Evolutionary conservation across 2,888 invertebrate species (phyloP).

Genomic region (Phengaris arion): DNA sequence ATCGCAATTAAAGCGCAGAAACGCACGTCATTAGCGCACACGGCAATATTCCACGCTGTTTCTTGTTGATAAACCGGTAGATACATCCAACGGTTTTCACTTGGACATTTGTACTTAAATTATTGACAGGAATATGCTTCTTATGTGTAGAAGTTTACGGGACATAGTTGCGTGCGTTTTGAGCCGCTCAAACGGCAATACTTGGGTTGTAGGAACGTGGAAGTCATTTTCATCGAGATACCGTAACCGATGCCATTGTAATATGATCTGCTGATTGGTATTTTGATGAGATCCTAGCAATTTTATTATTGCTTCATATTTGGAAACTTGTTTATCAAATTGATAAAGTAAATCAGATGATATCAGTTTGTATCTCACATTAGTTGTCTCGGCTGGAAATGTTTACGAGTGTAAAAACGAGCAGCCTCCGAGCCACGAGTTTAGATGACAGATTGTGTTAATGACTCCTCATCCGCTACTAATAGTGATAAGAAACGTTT

Average conservation of each 20-base stretch:
- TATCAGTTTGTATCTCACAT: slow-evolving; percentile 39
- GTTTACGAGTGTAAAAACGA: slow-evolving; percentile 40
- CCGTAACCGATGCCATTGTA: slow-evolving; percentile 56
- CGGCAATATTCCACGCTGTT: slow-evolving; percentile 77
- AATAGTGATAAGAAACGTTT: slow-evolving; percentile 33
- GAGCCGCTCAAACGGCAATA: slow-evolving; percentile 13
- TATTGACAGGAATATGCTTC: slow-evolving; percentile 25
- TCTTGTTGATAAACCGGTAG: slow-evolving; percentile 57
- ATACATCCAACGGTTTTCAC: slow-evolving; percentile 38
- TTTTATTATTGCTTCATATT: slow-evolving; percentile 52
- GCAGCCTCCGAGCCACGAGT: slow-evolving; percentile 36
- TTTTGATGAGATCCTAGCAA: slow-evolving; percentile 61
- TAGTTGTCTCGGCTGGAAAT: slow-evolving; percentile 36
- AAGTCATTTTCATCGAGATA: slow-evolving; percentile 53
- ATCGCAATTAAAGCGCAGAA: slow-evolving; percentile 76
- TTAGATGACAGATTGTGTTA: slow-evolving; percentile 42
- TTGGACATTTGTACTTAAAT: slow-evolving; percentile 29
- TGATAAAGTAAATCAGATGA: slow-evolving; percentile 44
- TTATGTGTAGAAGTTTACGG: slow-evolving; percentile 13
- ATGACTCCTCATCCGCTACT: slow-evolving; percentile 38
- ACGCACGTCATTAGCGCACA: slow-evolving; percentile 74
- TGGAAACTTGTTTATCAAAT: slow-evolving; percentile 48
- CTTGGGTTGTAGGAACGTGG: slow-evolving; percentile 39
- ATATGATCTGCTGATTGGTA: slow-evolving; percentile 66
- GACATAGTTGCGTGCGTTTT: slow-evolving; percentile 34